Base-by-base conservation (phyloP, 2,888 invertebrate genomes). In the Tenthredo amoena region DNA sequence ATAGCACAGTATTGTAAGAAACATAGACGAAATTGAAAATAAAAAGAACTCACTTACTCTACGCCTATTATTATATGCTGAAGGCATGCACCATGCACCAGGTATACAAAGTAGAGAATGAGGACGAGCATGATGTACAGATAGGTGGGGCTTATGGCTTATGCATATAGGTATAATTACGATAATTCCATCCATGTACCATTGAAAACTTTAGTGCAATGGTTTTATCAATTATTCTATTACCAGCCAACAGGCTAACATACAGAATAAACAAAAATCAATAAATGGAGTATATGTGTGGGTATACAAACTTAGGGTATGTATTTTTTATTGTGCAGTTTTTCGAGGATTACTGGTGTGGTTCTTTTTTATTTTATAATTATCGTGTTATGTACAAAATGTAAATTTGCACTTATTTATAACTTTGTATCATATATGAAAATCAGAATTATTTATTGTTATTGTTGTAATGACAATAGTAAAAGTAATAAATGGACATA, bases 361-460 rank as follows among this genome's bases (percentile, higher is more conserved):
- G 58, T 81, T 58, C 62, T n/a, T 58, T 58, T 62, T 81, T 58
- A 81, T 81, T 81, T 81, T 62, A 68, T 68, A 83, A 83, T 83
- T 50, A 58, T 71, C 71, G 65, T 83, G 7, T 71, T 68, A 71
- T 83, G 83, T 68, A 83, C 83, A 83, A 83, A 83, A 68, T 83
- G 83, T 83, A 83, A 83, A 83, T 83, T 83, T 83, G 47, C 68
- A 71, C 83, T 83, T 83, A 83, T 83, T 83, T 83, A 71, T 83
- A 83, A 83, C 12, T 83, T 83, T 83, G 83, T 83, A 83, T 47
- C 34, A 83, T 83, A 68, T 83, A 83, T 68, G 47, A 68, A 47
- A 71, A 62, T 68, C n/a, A 71, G 62, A 47, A 83, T 83, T 83
- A 83, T 83, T 83, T 83, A 83, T 83, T 81, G 65, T 81, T 81